Evolutionary conservation across 2,113 vertebrate genomes (phyloP), one percentile per base, ranked within the genome.

Genomic region (Morone chrysops): DNA sequence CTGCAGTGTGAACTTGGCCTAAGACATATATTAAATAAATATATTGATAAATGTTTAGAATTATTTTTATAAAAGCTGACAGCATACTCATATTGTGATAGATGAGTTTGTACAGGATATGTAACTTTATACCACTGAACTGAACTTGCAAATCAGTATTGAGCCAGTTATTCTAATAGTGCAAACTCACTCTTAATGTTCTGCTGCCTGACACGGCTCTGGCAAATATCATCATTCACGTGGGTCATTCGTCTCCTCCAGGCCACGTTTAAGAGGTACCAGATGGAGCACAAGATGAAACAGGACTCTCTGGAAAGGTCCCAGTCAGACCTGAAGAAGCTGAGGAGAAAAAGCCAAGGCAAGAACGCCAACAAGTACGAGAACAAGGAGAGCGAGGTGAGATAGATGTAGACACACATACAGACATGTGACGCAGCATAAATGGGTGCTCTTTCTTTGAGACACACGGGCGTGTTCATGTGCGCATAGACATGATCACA

Each of bases 261-360:
- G 98, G 98, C 98, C 65, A 99, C 98, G 5, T 96, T 97, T n/a
- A 99, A 99, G 89, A 96, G 96, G 72, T 99, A 98, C 93, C 98
- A 99, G 94, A 95, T 94, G 6, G 98, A 99, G 89, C 97, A 99
- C 93, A 96, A 94, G 92, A 96, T 93, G 87, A 99, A 97, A 88
- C 86, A 98, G 85, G 98, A 99, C 89, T 97, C 96, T 45, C 90
- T 99, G 94, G 98, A 99, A 90, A 96, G 95, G 60, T 98, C 97
- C 18, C 97, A 98, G 72, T 94, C 97, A 0, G 98, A 99, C 70
- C 86, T 99, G 90, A 99, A 98, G 92, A 99, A 98, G 92, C 97
- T 99, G 87, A 89, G 96, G 86, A 96, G 97, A 85, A 99, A 99
- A 96, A 99, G 97, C 89, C 98, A 99, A 94, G 98, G 97, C 67